Evolutionary conservation across 2,113 vertebrate species (phyloP).

Genomic region (Desmodus rotundus): DNA sequence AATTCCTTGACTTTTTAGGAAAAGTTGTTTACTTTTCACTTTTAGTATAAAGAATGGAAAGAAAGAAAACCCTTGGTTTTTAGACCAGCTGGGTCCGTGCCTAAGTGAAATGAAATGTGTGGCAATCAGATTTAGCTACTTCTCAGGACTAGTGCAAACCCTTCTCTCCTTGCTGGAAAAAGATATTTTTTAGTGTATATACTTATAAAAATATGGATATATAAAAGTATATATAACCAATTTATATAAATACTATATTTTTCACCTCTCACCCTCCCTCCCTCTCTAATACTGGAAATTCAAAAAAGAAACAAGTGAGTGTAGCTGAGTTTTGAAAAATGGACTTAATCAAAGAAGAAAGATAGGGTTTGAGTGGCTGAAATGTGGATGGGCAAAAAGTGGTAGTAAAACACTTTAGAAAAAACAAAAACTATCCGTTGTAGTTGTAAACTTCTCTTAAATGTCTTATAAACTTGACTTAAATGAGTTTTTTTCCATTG

Average conservation of each 20-base stretch:
- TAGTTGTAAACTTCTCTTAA: not conserved
- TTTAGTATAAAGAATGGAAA: not conserved
- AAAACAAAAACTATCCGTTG: not conserved
- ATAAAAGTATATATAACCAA: not conserved
- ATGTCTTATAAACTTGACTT: not conserved
- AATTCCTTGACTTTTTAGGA: not conserved
- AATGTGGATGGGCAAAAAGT: not conserved
- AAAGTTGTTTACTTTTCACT: slow-evolving; percentile 25
- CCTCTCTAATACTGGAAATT: not conserved
- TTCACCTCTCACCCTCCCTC: not conserved
- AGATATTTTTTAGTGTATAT: not conserved
- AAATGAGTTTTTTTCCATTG: not conserved
- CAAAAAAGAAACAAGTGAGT: not conserved
- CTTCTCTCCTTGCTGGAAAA: not conserved
- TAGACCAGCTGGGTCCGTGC: not conserved
- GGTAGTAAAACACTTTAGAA: not conserved
- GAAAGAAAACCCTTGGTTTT: not conserved
- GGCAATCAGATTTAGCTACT: not conserved
- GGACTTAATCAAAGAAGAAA: not conserved
- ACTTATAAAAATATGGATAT: not conserved
- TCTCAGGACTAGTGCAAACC: not conserved
- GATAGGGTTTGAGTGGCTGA: not conserved
- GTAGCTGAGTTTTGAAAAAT: not conserved
- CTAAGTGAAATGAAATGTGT: not conserved
- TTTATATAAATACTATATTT: not conserved